phyloP scores from a whole-genome alignment of 2,113 vertebrate genomes.

The Oryzias celebensis region DNA sequence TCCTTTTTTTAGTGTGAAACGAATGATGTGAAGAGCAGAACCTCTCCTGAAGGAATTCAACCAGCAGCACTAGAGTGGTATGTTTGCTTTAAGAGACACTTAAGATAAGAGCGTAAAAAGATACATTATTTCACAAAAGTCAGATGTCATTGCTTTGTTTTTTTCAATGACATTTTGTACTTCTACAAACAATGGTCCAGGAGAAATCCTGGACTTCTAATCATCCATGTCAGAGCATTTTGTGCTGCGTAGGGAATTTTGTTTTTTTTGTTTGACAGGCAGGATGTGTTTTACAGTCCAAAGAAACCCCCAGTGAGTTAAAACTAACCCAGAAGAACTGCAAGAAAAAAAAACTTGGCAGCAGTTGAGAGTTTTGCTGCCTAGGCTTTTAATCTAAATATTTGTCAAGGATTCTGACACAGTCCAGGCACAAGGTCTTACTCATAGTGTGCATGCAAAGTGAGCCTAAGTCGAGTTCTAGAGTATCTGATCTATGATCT shows the following conservation, averaged over 20 bases:
- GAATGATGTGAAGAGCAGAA: conserved; percentile 75
- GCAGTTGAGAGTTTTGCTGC: conserved; percentile 48
- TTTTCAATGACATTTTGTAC: conserved; percentile 18
- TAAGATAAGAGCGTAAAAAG: conserved; percentile 2
- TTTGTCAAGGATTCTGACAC: conserved; percentile 59
- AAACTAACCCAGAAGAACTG: conserved; percentile 49
- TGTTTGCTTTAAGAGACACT: conserved; percentile 10
- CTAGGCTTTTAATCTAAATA: conserved; percentile 68
- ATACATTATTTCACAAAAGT: background rate
- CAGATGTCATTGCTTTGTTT: conserved; percentile 13
- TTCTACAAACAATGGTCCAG: conserved; percentile 49
- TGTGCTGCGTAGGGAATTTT: conserved; percentile 40
- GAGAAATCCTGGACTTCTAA: conserved; percentile 22
- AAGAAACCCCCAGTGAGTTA: conserved; percentile 30
- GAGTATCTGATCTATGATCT: conserved; percentile 27
- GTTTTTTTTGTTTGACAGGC: conserved; percentile 57
- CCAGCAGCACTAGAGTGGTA: conserved; percentile 69
- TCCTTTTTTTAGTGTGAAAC: conserved; percentile 83
- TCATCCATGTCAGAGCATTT: conserved; percentile 51
- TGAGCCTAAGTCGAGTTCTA: conserved; percentile 36
- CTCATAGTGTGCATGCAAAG: conserved; percentile 56
- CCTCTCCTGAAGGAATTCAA: conserved; percentile 72
- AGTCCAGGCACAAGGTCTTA: conserved; percentile 59
- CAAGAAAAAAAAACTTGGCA: conserved; percentile 23
- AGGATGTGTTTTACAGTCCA: conserved; percentile 48